Percentiles rank a stretch among this genome's conserved stretches.
phyloP scores from a whole-genome alignment of 2,797 vertebrate genomes.

The Enteromius paludinosus region DNA sequence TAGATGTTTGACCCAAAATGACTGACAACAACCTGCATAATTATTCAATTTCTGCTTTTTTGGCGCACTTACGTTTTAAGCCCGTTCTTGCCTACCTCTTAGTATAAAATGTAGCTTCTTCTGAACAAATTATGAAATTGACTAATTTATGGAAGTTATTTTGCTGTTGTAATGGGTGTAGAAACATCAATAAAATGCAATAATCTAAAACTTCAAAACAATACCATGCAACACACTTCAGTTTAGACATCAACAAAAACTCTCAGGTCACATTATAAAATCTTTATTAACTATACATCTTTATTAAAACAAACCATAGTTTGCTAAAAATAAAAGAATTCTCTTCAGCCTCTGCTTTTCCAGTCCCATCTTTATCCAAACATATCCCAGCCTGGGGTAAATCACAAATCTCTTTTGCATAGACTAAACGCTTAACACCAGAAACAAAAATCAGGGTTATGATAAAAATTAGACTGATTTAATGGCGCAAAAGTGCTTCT shows the following conservation, averaged over 20 bases:
- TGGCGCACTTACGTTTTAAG: neutral
- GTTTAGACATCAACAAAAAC: constrained; percentile 38
- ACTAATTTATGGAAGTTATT: neutral
- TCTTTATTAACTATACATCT: constrained; percentile 74
- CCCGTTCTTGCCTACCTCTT: neutral
- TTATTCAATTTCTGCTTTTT: neutral
- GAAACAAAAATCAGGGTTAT: constrained; percentile 6
- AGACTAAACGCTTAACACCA: constrained; percentile 11
- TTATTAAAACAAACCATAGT: constrained; percentile 77
- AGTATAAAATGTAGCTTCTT: neutral
- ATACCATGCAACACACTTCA: neutral
- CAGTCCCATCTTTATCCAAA: neutral
- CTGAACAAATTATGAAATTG: neutral
- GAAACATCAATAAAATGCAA: neutral
- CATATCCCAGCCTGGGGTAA: neutral
- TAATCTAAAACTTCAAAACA: neutral
- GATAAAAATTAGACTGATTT: neutral
- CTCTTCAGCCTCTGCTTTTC: constrained; percentile 56
- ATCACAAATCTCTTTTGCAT: constrained; percentile 32
- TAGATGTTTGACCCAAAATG: neutral
- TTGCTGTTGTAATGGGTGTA: neutral
- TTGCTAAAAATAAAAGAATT: constrained; percentile 75
- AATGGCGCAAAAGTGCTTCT: constrained; percentile 6
- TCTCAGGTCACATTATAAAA: constrained; percentile 73
- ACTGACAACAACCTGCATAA: neutral